Evolutionary conservation across 2,797 vertebrate genomes (phyloP).

Genomic region (Lepilemur ruficaudatus): DNA sequence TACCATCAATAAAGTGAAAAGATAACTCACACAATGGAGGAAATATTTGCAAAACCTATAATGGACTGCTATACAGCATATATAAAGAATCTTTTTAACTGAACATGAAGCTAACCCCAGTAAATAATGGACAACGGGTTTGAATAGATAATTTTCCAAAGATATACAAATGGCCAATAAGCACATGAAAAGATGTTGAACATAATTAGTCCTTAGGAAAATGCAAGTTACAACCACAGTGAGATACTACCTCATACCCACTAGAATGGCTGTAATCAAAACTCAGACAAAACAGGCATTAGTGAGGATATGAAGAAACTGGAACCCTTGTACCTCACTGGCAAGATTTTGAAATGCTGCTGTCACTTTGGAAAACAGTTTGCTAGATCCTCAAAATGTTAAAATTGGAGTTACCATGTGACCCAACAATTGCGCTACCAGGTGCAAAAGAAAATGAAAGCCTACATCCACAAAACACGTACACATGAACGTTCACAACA

Average conservation of each 20-base stretch:
- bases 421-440: not conserved
- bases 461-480: not conserved
- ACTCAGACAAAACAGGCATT: not conserved
- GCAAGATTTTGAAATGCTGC: not conserved
- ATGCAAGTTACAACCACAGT: not conserved
- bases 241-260: not conserved
- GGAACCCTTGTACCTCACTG: not conserved
- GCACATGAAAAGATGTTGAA: not conserved
- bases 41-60: not conserved
- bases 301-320: not conserved
- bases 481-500: not conserved
- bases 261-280: not conserved
- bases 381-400: not conserved
- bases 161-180: not conserved
- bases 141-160: not conserved
- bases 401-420: not conserved
- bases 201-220: not conserved
- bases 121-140: not conserved
- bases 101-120: not conserved
- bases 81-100: not conserved
- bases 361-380: not conserved
- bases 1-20: not conserved
- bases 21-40: not conserved
- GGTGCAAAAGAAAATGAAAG: not conserved
- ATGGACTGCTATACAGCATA: not conserved